Evolutionary conservation across 2,797 vertebrate genomes (phyloP).

Genomic region (Halcyon smyrnensis): DNA sequence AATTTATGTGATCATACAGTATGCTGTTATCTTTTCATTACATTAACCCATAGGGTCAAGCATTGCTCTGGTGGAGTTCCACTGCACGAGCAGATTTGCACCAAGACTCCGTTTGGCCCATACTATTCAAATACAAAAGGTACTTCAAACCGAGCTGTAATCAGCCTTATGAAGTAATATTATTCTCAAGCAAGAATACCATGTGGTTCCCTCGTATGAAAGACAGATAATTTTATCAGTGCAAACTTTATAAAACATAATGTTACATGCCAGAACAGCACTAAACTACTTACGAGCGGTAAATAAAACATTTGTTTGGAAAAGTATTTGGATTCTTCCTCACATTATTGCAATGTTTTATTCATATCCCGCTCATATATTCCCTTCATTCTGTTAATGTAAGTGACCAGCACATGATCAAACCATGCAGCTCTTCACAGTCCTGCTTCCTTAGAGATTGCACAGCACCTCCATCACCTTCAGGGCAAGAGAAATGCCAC

Average conservation of each 20-base stretch:
- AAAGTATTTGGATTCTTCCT: constrained; percentile 59
- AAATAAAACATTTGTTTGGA: constrained; percentile 71
- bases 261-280: constrained; percentile 42
- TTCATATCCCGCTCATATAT: constrained; percentile 31
- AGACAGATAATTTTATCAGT: constrained; percentile 47
- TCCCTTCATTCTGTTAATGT: constrained; percentile 48
- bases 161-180: not conserved
- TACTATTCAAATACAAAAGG: constrained; percentile 4
- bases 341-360: constrained; percentile 70
- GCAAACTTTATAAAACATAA: constrained; percentile 61
- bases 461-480: not conserved
- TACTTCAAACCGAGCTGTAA: constrained; percentile 27
- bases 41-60: constrained; percentile 66
- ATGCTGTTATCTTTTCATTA: constrained; percentile 70
- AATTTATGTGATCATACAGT: constrained; percentile 69
- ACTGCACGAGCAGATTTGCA: constrained; percentile 26
- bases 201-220: not conserved
- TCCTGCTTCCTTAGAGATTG: not conserved
- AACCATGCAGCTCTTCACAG: not conserved
- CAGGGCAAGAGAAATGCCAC: not conserved
- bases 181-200: not conserved
- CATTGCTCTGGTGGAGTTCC: constrained; percentile 34
- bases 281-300: constrained; percentile 35
- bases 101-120: not conserved
- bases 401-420: constrained; percentile 44